These are phyloP conservation scores for Rhimphoctona megacephalus DNA, from an alignment of 2,888 invertebrate species.

Conservation along the genomic window DNA sequence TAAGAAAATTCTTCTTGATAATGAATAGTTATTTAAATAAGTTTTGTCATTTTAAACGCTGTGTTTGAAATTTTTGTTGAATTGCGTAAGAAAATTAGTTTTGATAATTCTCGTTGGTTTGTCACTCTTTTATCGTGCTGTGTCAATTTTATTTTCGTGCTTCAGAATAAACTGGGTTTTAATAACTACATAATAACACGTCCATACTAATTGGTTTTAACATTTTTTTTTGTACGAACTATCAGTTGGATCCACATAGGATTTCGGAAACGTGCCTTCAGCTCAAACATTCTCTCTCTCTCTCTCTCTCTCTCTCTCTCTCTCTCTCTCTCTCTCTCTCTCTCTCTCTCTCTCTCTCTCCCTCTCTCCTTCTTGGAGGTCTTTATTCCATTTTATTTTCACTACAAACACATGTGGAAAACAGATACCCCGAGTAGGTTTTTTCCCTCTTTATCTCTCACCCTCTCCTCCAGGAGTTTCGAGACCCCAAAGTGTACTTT, in stretches of 20 bases:
- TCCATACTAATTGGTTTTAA: slow-evolving; percentile 3
- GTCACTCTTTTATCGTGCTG: neutral
- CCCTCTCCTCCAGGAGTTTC: neutral
- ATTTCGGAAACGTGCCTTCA: slow-evolving; percentile 32
- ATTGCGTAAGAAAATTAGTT: neutral
- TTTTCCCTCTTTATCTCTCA: slow-evolving; percentile 10
- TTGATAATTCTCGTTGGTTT: neutral
- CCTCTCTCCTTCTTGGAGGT: slow-evolving; percentile 54
- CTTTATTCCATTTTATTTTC: slow-evolving; percentile 66
- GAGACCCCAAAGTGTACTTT: slow-evolving; percentile 3
- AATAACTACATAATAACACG: neutral
- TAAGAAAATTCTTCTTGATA: neutral
- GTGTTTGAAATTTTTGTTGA: neutral
- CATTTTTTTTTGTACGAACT: slow-evolving; percentile 7
- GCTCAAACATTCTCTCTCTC: slow-evolving; percentile 4
- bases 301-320: slow-evolving; percentile 37
- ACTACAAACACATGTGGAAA: slow-evolving; percentile 64
- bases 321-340: slow-evolving; percentile 22
- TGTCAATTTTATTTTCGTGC: neutral
- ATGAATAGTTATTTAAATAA: neutral
- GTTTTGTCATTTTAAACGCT: neutral
- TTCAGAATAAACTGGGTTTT: neutral
- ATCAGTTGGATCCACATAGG: slow-evolving; percentile 34
- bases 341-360: slow-evolving; percentile 32
- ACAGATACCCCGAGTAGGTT: slow-evolving; percentile 60